These are phyloP conservation scores for Symphodus melops DNA, from an alignment of 2,113 vertebrate species.

Conservation along the genomic window DNA sequence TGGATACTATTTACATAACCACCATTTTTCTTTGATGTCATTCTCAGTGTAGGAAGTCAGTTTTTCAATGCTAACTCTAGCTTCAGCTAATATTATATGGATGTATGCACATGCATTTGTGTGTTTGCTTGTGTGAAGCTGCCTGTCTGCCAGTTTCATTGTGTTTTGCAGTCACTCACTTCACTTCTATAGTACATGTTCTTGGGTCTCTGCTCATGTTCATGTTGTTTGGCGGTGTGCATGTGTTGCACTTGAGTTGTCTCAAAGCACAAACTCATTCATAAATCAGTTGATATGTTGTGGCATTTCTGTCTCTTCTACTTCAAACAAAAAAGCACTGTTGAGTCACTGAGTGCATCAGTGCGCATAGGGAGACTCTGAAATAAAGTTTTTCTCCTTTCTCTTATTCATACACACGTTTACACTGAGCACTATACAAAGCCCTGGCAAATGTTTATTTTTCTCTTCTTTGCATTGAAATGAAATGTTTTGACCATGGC, in stretches of 20 bases:
- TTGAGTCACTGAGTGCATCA: constrained; percentile 32
- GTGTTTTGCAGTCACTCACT: background rate
- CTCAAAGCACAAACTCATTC: background rate
- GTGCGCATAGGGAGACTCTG: constrained; percentile 22
- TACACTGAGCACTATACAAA: background rate
- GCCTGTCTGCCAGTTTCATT: background rate
- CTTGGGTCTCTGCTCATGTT: background rate
- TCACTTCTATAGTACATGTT: too few species aligned
- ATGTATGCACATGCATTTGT: background rate
- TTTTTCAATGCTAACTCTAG: too few species aligned
- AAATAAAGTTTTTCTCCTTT: constrained; percentile 8
- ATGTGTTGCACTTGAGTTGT: background rate
- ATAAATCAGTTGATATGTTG: constrained; percentile 32
- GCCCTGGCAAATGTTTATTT: background rate
- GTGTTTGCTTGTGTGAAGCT: background rate
- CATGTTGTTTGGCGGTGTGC: background rate
- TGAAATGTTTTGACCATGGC: constrained; percentile 3
- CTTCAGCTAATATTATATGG: too few species aligned
- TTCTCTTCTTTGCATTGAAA: background rate
- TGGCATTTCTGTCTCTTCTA: background rate
- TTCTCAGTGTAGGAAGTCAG: too few species aligned
- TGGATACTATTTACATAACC: too few species aligned
- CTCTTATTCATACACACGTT: background rate
- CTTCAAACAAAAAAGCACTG: constrained; percentile 1
- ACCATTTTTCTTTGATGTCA: too few species aligned